Conservation (phyloP, 1,140 invertebrate species). For the Lanistes nyassanus region DNA sequence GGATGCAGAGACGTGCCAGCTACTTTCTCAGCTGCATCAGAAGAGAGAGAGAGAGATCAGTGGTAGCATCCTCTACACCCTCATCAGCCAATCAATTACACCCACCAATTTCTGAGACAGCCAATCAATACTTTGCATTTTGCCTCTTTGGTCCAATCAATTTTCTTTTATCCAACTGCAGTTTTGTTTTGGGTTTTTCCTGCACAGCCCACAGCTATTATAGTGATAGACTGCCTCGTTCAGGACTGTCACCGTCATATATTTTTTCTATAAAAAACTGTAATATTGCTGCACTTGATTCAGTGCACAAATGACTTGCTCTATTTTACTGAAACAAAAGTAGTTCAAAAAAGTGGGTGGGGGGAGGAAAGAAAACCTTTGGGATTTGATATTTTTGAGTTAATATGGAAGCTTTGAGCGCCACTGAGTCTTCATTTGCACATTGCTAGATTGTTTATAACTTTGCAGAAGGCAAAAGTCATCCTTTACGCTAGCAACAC, state of each 20-base stretch:
- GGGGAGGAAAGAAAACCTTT: no score
- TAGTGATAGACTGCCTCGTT: background rate
- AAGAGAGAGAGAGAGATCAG: no score
- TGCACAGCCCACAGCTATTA: background rate
- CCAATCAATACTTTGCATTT: constrained; percentile 19
- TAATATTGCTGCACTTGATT: background rate
- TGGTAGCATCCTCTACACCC: background rate
- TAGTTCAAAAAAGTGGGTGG: no score
- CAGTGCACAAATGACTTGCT: background rate
- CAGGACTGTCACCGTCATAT: no score
- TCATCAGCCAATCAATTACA: constrained; percentile 14
- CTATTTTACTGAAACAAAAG: background rate
- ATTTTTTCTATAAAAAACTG: background rate
- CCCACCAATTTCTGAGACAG: constrained; percentile 4
- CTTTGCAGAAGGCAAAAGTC: no score
- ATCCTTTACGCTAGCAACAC: no score
- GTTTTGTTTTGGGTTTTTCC: background rate
- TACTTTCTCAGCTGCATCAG: no score
- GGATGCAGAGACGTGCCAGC: no score
- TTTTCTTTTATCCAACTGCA: constrained; percentile 1
- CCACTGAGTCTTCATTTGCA: no score
- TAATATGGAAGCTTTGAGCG: no score
- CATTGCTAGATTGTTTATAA: no score
- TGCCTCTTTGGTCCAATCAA: constrained; percentile 11
- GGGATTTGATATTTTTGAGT: no score